A percentile compares a stretch with the other conserved stretches of the same genome.
phyloP scores from a whole-genome alignment of 2,888 invertebrate genomes.

The Nectonema munidae region DNA sequence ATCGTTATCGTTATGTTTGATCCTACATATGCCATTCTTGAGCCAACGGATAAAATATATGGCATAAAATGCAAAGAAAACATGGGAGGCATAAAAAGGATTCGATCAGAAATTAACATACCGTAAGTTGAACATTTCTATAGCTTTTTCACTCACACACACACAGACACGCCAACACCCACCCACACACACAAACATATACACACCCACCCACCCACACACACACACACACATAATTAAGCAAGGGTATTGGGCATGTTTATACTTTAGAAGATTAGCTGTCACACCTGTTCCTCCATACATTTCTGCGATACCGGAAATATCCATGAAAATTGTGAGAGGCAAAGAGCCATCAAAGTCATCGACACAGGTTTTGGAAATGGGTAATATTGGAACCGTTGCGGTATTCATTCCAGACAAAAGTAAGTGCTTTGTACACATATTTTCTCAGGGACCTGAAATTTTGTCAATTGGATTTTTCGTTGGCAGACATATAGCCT shows the following conservation, averaged over 20 bases:
- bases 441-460: too few species aligned
- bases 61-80: conserved; percentile 10
- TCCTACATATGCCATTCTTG: conserved; percentile 6
- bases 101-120: conserved; percentile 2
- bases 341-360: conserved; percentile 1
- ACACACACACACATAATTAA: too few species aligned
- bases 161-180: too few species aligned
- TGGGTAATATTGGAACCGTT: conserved; percentile 9
- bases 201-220: too few species aligned
- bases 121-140: conserved; percentile 9
- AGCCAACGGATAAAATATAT: conserved; percentile 6
- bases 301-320: background rate
- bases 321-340: conserved; percentile 9
- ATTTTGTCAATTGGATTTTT: too few species aligned
- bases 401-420: conserved; percentile 1
- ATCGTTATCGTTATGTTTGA: conserved; percentile 11
- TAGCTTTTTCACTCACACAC: too few species aligned
- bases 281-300: conserved; percentile 8
- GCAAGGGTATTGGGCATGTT: too few species aligned
- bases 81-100: conserved; percentile 8
- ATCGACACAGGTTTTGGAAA: background rate
- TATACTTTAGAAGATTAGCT: background rate
- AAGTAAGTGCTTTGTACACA: too few species aligned
- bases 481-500: too few species aligned
- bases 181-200: too few species aligned